Evolutionary conservation across 2,113 vertebrate species (phyloP).

Genomic region (Uria aalge): DNA sequence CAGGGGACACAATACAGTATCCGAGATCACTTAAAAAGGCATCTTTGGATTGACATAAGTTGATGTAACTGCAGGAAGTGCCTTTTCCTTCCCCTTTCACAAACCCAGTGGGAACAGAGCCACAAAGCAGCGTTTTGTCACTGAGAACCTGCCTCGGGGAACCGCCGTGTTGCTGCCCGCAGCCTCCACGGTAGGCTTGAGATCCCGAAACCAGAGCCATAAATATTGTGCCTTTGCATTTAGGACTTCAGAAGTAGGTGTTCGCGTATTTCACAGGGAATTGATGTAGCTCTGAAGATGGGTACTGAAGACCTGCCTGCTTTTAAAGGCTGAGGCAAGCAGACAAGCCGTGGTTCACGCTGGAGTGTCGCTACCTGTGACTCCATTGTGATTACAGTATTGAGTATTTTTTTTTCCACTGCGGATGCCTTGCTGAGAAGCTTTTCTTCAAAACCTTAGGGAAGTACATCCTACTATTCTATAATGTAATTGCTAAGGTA

Average conservation of each 20-base stretch:
- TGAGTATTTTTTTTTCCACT: neutral
- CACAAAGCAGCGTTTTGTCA: neutral
- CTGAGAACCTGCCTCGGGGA: neutral
- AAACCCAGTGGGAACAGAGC: neutral
- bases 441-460: constrained; percentile 8
- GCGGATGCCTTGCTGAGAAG: neutral
- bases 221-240: neutral
- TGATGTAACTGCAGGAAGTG: neutral
- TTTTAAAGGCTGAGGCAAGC: neutral
- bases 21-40: neutral
- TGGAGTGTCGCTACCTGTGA: neutral
- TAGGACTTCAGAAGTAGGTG: neutral
- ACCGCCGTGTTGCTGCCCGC: accelerated
- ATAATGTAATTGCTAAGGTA: neutral
- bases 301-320: neutral
- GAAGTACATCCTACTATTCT: neutral
- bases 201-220: neutral
- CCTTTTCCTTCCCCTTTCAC: neutral
- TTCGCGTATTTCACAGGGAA: neutral
- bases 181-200: neutral
- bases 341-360: neutral
- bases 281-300: neutral
- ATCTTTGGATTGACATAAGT: neutral
- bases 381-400: neutral
- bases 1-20: neutral